phyloP scores from a whole-genome alignment of 2,888 invertebrate genomes.

The Clitarchus hookeri region DNA sequence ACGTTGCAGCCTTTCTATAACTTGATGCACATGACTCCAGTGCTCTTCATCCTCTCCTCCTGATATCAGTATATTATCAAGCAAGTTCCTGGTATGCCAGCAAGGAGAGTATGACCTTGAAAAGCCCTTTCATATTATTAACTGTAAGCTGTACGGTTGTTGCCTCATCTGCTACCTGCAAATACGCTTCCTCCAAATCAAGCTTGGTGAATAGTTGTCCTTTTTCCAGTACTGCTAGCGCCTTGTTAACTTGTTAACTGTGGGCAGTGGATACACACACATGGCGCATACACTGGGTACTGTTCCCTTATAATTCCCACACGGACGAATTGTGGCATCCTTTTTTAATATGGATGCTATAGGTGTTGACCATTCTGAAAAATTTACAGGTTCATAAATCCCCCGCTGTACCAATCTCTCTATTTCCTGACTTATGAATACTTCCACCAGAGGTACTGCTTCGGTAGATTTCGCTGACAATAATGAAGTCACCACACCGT shows the following conservation, averaged over 20 bases:
- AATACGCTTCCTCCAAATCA: background rate
- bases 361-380: background rate
- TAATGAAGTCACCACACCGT: no score
- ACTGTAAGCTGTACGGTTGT: background rate
- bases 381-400: no score
- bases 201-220: background rate
- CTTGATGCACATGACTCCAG: no score
- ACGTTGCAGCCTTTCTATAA: background rate
- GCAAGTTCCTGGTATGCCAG: background rate
- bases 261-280: no score
- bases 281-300: background rate
- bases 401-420: no score
- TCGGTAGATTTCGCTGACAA: no score
- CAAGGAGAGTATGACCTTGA: background rate
- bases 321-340: background rate
- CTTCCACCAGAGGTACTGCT: background rate
- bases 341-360: background rate
- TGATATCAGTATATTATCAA: background rate
- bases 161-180: background rate
- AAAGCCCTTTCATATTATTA: background rate
- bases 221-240: no score
- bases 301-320: background rate
- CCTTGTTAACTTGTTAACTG: no score
- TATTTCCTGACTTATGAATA: background rate
- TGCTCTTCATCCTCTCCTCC: no score